These are phyloP conservation scores for Tyria jacobaeae DNA, from an alignment of 2,888 invertebrate genomes.

Conservation along the genomic window DNA sequence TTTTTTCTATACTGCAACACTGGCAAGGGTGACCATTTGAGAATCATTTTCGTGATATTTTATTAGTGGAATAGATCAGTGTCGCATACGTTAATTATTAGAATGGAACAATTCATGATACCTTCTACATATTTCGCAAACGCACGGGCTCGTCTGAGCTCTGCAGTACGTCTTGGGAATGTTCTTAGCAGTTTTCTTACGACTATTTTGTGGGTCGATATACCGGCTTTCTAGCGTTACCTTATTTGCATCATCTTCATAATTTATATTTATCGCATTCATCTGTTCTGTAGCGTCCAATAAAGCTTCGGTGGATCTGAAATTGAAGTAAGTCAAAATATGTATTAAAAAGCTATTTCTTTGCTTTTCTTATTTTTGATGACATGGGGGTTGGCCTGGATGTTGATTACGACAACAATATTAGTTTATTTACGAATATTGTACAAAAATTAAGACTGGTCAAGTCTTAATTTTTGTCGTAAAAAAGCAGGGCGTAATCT, in stretches of 20 bases:
- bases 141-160: conserved; percentile 59
- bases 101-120: conserved; percentile 77
- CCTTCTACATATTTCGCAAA: conserved; percentile 76
- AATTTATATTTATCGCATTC: conserved; percentile 11
- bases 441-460: no score
- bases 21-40: not conserved
- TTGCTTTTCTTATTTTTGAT: no score
- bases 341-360: not conserved
- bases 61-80: not conserved
- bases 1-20: not conserved
- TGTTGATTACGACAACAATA: no score
- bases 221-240: conserved; percentile 70
- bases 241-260: conserved; percentile 57
- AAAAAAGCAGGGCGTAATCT: no score
- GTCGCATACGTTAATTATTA: not conserved
- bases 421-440: no score
- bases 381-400: no score
- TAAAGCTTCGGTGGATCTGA: conserved; percentile 3
- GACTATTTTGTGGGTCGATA: conserved; percentile 50
- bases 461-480: no score
- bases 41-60: not conserved
- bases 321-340: not conserved
- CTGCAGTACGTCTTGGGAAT: conserved; percentile 27
- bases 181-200: conserved; percentile 21
- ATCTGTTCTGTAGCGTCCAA: not conserved